These are phyloP conservation scores for Coptodon bakossiorum DNA, from an alignment of 2,113 vertebrate species.

Conservation along the genomic window DNA sequence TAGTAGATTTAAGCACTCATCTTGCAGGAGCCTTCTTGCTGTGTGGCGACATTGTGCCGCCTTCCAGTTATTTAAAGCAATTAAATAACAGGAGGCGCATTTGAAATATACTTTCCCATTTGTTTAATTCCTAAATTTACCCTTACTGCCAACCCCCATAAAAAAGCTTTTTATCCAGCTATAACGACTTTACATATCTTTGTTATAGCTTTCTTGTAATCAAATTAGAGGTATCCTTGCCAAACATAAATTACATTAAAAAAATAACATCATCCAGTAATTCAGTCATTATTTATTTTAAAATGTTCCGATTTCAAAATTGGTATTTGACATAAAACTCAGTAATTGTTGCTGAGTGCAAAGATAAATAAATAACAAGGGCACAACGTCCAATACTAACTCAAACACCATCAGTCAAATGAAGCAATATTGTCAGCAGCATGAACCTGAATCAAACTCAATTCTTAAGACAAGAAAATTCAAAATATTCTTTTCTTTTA, in stretches of 20 bases:
- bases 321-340: not conserved
- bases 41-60: not conserved
- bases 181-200: not conserved
- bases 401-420: not conserved
- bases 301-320: not conserved
- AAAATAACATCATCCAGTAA: not conserved
- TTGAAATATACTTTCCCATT: not conserved
- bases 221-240: not conserved
- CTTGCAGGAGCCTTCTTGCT: not conserved
- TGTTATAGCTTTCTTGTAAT: not conserved
- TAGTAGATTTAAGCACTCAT: not conserved
- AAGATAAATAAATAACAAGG: not conserved
- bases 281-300: not conserved
- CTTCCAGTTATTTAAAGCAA: not conserved
- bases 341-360: not conserved
- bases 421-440: not conserved
- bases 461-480: not conserved
- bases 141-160: not conserved
- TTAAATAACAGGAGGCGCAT: accelerated
- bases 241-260: not conserved
- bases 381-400: not conserved
- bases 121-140: not conserved
- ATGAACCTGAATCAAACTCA: not conserved
- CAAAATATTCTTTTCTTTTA: not conserved
- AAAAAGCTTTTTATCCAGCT: not conserved